Evolutionary conservation across 2,113 vertebrate species (phyloP).

Genomic region (Acrocephalus kingi): DNA sequence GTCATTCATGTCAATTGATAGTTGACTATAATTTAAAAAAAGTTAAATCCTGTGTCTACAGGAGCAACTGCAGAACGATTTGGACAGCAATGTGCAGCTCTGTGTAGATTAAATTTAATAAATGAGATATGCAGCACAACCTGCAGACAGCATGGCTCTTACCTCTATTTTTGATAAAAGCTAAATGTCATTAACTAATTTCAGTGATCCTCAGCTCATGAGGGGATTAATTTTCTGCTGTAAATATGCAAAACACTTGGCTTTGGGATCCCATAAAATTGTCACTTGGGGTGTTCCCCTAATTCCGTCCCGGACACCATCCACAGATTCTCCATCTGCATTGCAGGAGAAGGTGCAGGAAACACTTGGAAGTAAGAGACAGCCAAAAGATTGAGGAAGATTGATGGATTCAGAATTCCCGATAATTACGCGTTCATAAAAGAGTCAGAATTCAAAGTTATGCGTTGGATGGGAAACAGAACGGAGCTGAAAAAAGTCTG

Average conservation of each 20-base stretch:
- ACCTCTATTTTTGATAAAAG: not conserved
- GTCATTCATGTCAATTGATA: not conserved
- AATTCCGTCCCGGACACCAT: not conserved
- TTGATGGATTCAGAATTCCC: not conserved
- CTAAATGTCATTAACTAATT: not conserved
- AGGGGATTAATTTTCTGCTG: not conserved
- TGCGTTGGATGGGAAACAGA: slow-evolving; percentile 31
- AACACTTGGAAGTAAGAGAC: slow-evolving; percentile 1
- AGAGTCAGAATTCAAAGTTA: slow-evolving; percentile 44
- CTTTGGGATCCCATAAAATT: not conserved
- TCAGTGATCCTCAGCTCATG: not conserved
- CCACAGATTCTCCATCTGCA: not conserved
- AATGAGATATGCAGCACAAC: not conserved
- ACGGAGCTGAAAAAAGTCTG: slow-evolving; percentile 37
- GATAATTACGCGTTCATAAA: not conserved
- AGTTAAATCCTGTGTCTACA: not conserved
- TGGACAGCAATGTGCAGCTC: not conserved
- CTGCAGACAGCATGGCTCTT: not conserved
- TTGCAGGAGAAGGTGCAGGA: not conserved
- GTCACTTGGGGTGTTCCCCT: not conserved
- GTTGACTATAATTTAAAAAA: not conserved
- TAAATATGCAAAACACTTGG: not conserved
- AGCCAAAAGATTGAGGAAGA: slow-evolving; percentile 36
- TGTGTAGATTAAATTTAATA: not conserved
- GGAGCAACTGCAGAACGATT: not conserved